Evolutionary conservation across 2,113 vertebrate genomes (phyloP).

Genomic region (Oxyura jamaicensis): DNA sequence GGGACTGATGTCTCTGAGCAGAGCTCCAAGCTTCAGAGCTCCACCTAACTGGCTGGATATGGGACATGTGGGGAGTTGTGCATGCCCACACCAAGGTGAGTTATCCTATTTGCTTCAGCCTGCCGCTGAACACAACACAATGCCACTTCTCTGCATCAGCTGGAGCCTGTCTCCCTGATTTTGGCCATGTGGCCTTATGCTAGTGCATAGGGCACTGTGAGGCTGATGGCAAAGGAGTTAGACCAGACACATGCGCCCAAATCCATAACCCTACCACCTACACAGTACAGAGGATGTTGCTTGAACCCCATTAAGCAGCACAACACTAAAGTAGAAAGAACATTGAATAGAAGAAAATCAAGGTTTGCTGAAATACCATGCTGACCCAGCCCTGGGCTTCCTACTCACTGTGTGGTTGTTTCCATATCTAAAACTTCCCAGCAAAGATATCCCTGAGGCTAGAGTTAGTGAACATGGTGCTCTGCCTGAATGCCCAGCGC

Average conservation of each 20-base stretch:
- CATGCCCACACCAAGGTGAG: rapidly evolving
- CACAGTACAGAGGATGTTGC: neutral
- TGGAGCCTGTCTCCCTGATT: neutral
- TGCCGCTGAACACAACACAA: neutral
- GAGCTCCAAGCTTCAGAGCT: neutral
- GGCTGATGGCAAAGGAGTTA: neutral
- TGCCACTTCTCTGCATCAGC: neutral
- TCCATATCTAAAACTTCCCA: neutral
- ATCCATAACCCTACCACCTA: rapidly evolving
- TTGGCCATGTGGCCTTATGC: neutral
- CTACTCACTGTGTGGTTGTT: neutral
- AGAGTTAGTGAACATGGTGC: neutral
- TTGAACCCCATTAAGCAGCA: neutral
- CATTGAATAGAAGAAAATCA: neutral
- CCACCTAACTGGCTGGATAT: neutral
- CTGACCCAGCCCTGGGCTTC: neutral
- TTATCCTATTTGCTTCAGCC: neutral
- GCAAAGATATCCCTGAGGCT: neutral
- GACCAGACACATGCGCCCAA: rapidly evolving
- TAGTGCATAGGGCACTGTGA: rapidly evolving
- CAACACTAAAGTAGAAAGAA: neutral
- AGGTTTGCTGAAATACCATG: neutral
- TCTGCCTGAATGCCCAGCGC: rapidly evolving
- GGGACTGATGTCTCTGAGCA: neutral
- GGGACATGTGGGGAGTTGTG: rapidly evolving